These are phyloP conservation scores for Nomada ferruginata DNA, from an alignment of 2,888 invertebrate species.

Conservation along the genomic window DNA sequence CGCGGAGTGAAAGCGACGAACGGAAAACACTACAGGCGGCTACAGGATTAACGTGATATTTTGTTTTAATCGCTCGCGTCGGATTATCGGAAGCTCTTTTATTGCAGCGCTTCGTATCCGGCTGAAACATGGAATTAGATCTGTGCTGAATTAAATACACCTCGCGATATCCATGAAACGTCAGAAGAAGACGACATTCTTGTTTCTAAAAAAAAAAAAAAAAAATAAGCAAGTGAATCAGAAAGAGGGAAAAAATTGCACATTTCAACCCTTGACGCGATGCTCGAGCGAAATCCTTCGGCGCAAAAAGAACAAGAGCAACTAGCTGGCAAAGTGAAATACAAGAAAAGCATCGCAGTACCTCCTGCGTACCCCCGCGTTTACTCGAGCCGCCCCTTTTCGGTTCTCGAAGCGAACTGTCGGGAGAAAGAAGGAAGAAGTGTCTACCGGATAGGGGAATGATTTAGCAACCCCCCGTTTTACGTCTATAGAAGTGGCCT, in stretches of 20 bases:
- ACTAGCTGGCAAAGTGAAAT: slow-evolving; percentile 23
- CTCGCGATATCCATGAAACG: background rate
- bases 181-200: background rate
- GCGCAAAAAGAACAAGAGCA: slow-evolving; percentile 30
- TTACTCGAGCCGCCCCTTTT: slow-evolving; percentile 21
- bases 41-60: slow-evolving; percentile 38
- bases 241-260: background rate
- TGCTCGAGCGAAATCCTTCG: slow-evolving; percentile 14
- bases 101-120: background rate
- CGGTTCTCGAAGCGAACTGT: slow-evolving; percentile 25
- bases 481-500: slow-evolving; percentile 55
- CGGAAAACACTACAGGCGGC: slow-evolving; percentile 15
- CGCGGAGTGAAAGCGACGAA: slow-evolving; percentile 19
- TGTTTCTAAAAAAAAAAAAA: background rate
- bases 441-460: slow-evolving; percentile 54
- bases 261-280: background rate
- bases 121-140: slow-evolving; percentile 18
- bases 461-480: slow-evolving; percentile 56
- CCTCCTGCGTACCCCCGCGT: slow-evolving; percentile 13
- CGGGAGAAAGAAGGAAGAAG: slow-evolving; percentile 26
- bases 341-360: slow-evolving; percentile 37
- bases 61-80: slow-evolving; percentile 27
- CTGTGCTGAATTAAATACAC: slow-evolving; percentile 14
- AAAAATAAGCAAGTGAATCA: background rate
- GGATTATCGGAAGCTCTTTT: slow-evolving; percentile 2